Percentiles rank a stretch among this genome's conserved stretches.
These are phyloP conservation scores for Tachycineta bicolor DNA, from an alignment of 2,113 vertebrate genomes.

Conservation along the genomic window DNA sequence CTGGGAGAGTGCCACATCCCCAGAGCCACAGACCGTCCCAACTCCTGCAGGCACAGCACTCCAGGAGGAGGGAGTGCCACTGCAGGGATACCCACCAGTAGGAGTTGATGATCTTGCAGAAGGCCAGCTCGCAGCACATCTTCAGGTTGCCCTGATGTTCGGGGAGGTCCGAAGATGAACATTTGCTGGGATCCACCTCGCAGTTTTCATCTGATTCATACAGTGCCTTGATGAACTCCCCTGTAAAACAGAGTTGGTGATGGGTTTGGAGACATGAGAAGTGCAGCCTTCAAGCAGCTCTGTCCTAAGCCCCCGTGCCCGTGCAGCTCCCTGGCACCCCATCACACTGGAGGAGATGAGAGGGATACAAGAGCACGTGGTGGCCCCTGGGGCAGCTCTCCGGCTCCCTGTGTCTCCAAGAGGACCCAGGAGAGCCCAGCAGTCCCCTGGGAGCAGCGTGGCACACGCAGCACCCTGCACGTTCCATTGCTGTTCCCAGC, in stretches of 20 bases:
- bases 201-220: slow-evolving; percentile 99
- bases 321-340: neutral
- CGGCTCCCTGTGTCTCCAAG: neutral
- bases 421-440: accelerated
- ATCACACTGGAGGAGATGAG: accelerated
- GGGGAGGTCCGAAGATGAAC: slow-evolving; percentile 87
- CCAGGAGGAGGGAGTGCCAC: accelerated
- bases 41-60: accelerated
- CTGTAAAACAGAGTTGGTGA: slow-evolving; percentile 67
- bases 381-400: neutral
- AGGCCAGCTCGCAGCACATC: slow-evolving; percentile 98
- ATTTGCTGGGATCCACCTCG: slow-evolving; percentile 95
- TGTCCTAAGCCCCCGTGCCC: neutral
- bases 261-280: neutral
- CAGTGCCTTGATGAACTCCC: slow-evolving; percentile 97
- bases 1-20: neutral
- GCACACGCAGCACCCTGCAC: neutral
- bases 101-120: slow-evolving; percentile 99
- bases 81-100: slow-evolving; percentile 83
- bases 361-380: accelerated
- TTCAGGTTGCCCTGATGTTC: slow-evolving; percentile 99
- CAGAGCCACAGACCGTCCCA: neutral
- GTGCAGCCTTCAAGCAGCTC: neutral
- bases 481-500: neutral
- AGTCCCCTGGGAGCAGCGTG: neutral